These are phyloP conservation scores for Rostratula benghalensis DNA, from an alignment of 2,113 vertebrate species.

Conservation along the genomic window DNA sequence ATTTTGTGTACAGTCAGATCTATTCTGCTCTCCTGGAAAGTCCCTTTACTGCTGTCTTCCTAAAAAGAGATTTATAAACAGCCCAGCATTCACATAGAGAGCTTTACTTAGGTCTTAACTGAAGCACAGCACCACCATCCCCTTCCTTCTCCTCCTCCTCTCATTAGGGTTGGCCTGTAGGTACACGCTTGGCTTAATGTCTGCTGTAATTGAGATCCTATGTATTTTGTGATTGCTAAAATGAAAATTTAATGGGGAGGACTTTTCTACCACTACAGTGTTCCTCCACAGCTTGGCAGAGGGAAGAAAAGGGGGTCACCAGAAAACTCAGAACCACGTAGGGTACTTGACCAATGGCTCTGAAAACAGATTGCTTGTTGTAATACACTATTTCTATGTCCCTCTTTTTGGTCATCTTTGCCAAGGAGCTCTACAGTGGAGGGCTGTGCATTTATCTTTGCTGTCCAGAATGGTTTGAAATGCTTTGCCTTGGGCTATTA, in stretches of 20 bases:
- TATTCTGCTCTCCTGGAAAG: neutral
- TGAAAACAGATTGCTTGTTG: neutral
- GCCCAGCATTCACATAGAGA: neutral
- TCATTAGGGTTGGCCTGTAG: neutral
- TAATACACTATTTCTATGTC: too few species aligned
- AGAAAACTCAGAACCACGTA: neutral
- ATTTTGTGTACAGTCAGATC: neutral
- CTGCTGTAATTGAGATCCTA: neutral
- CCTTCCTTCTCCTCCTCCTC: neutral
- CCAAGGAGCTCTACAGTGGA: neutral
- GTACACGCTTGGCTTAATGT: neutral
- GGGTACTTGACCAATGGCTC: neutral
- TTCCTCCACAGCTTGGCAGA: neutral
- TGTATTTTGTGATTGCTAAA: neutral
- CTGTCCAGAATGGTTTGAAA: neutral
- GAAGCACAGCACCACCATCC: neutral
- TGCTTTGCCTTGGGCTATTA: neutral
- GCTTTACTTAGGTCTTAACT: neutral
- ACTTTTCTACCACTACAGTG: neutral
- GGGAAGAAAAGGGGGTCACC: neutral
- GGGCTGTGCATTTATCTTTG: neutral
- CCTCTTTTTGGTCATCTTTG: neutral
- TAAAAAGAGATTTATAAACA: neutral
- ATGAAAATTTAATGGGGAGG: neutral
- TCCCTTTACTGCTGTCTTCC: neutral